Percentiles rank a stretch among this genome's conserved stretches.
phyloP scores from a whole-genome alignment of 2,888 invertebrate species.

The Hirtodrosophila histrioides region DNA sequence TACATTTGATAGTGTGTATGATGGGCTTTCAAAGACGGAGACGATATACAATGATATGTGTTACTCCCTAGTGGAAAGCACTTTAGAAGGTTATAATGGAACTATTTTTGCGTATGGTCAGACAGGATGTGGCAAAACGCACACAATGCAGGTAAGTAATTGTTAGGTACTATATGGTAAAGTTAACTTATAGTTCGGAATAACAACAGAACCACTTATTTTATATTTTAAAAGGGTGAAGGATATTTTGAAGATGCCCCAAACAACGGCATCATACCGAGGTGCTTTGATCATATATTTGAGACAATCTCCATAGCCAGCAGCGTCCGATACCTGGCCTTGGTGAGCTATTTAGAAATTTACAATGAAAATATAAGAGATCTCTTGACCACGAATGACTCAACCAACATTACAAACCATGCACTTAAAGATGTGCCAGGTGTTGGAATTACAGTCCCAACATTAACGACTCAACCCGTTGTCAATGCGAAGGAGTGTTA shows the following conservation, averaged over 20 bases:
- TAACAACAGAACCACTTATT: too few species aligned
- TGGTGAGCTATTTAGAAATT: conserved; percentile 91
- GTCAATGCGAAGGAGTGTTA: conserved; percentile 92
- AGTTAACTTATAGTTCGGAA: too few species aligned
- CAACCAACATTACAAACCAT: conserved; percentile 69
- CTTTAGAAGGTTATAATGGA: conserved; percentile 95
- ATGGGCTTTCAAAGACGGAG: conserved; percentile 91
- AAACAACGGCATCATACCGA: conserved; percentile 88
- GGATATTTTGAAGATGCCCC: conserved; percentile 11
- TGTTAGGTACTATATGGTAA: too few species aligned
- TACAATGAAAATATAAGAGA: conserved; percentile 98
- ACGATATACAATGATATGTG: conserved; percentile 94
- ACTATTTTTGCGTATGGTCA: conserved; percentile 97
- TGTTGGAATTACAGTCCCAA: conserved; percentile 85
- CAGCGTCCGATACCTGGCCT: conserved; percentile 87
- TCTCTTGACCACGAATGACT: conserved; percentile 89
- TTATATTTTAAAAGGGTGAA: conserved; percentile 34
- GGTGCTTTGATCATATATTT: conserved; percentile 94
- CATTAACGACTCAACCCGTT: conserved; percentile 90
- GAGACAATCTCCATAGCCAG: conserved; percentile 91
- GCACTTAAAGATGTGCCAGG: conserved; percentile 85
- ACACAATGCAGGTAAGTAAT: conserved; percentile 92
- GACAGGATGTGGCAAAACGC: conserved; percentile 96
- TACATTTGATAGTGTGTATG: conserved; percentile 94
- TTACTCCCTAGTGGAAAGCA: conserved; percentile 92